phyloP scores from a whole-genome alignment of 2,888 invertebrate genomes.

The Lasius platythorax region DNA sequence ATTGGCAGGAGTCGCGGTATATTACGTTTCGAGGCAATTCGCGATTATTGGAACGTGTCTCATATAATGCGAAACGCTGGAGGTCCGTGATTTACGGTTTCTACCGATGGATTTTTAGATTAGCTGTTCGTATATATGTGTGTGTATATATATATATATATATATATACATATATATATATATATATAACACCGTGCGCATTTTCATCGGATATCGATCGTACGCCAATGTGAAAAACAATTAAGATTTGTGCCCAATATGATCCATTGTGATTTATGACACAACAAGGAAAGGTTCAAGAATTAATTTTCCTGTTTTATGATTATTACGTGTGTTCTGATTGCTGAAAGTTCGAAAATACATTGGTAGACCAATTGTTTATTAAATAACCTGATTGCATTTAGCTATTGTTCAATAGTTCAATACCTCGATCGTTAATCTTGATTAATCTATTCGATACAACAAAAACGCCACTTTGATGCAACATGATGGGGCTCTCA shows the following conservation, averaged over 20 bases:
- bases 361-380: not conserved
- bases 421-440: not conserved
- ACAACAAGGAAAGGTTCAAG: not conserved
- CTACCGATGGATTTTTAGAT: conserved; percentile 45
- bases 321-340: not conserved
- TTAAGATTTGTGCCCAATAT: conserved; percentile 22
- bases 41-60: conserved; percentile 59
- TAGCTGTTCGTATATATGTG: conserved; percentile 11
- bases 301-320: not conserved
- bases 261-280: not conserved
- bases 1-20: conserved; percentile 55
- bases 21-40: conserved; percentile 58
- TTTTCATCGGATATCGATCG: conserved; percentile 11
- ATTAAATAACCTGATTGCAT: not conserved
- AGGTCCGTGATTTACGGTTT: conserved; percentile 42
- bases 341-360: not conserved
- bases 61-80: conserved; percentile 58
- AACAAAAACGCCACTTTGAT: not conserved
- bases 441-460: conserved; percentile 7
- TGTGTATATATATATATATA: no score
- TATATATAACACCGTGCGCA: not conserved
- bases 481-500: not conserved
- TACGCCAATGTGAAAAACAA: conserved; percentile 1
- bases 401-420: not conserved
- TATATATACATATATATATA: no score